Evolutionary conservation across 2,888 invertebrate species (phyloP).

Genomic region (Dryomyza anilis): DNA sequence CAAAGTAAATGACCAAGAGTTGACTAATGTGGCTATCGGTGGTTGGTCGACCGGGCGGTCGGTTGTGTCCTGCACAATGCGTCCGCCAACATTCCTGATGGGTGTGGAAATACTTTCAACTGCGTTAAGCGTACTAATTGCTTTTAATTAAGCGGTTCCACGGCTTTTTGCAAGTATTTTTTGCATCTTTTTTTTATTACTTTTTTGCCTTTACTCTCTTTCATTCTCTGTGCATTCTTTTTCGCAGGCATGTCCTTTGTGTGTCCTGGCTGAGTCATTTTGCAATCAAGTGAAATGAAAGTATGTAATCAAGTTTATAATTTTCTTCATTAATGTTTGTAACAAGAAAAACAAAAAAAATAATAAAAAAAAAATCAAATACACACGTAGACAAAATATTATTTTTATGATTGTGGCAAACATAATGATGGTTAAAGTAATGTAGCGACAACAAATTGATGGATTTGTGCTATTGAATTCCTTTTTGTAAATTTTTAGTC

Average conservation of each 20-base stretch:
- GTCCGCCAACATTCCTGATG: too few species aligned
- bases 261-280: conserved; percentile 11
- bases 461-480: too few species aligned
- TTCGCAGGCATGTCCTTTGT: conserved; percentile 13
- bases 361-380: too few species aligned
- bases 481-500: too few species aligned
- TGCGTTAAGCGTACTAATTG: conserved; percentile 39
- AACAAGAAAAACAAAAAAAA: not conserved
- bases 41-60: too few species aligned
- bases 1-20: conserved; percentile 8
- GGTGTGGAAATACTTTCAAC: conserved; percentile 10
- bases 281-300: conserved; percentile 23
- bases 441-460: conserved; percentile 15
- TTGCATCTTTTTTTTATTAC: not conserved
- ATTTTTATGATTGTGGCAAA: too few species aligned
- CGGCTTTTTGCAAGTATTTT: too few species aligned
- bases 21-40: not conserved
- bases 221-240: not conserved
- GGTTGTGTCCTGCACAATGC: too few species aligned
- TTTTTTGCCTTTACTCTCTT: not conserved
- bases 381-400: too few species aligned
- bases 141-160: conserved; percentile 35
- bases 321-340: conserved; percentile 19
- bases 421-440: conserved; percentile 1
- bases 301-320: conserved; percentile 19